Percentiles rank a stretch among this genome's conserved stretches.
Evolutionary conservation across 2,797 vertebrate species (phyloP).

Genomic region (Pogonophryne albipinna): DNA sequence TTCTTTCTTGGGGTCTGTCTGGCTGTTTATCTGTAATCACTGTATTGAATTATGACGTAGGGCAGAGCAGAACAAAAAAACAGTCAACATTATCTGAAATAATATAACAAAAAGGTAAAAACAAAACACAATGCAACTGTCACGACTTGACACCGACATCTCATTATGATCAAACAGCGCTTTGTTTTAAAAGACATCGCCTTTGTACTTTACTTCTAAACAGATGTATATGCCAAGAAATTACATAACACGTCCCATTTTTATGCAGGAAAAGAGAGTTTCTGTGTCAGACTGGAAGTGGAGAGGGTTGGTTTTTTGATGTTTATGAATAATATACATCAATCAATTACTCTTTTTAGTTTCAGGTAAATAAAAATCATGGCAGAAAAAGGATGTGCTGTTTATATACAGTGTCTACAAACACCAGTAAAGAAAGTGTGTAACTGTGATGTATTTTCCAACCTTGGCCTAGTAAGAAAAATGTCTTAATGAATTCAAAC

Average conservation of each 20-base stretch:
- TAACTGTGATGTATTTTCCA: neutral
- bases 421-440: neutral
- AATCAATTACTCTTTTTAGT: slow-evolving; percentile 36
- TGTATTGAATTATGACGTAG: neutral
- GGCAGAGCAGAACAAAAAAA: neutral
- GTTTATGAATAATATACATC: slow-evolving; percentile 47
- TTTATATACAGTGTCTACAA: neutral
- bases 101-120: slow-evolving; percentile 32
- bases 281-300: slow-evolving; percentile 29
- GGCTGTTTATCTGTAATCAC: neutral
- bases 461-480: neutral
- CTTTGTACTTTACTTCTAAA: slow-evolving; percentile 52
- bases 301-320: slow-evolving; percentile 48
- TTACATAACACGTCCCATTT: slow-evolving; percentile 38
- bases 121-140: slow-evolving; percentile 21
- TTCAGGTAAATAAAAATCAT: slow-evolving; percentile 17
- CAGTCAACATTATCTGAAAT: slow-evolving; percentile 14
- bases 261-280: slow-evolving; percentile 22
- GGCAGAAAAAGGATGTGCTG: slow-evolving; percentile 1
- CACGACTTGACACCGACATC: slow-evolving; percentile 50
- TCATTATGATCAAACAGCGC: slow-evolving; percentile 58
- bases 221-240: slow-evolving; percentile 53
- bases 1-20: neutral
- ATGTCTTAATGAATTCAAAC: neutral
- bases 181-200: slow-evolving; percentile 38